Evolutionary conservation across 1,140 invertebrate species (phyloP).

Genomic region (Megalopta genalis): DNA sequence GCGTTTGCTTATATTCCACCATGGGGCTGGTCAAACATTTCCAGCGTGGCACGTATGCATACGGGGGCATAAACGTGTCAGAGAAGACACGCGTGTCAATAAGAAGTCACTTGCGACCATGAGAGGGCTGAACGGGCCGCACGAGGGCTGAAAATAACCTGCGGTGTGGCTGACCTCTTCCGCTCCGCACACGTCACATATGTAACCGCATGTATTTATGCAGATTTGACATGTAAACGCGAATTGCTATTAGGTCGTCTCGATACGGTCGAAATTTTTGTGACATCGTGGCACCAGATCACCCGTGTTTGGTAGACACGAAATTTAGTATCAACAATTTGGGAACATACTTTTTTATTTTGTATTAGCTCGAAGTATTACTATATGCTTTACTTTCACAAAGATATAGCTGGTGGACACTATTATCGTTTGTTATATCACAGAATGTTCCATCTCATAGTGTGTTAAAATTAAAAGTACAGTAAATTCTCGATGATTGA

Average conservation of each 20-base stretch:
- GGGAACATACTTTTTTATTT: too few relatives aligned
- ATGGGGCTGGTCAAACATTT: conserved; percentile 19
- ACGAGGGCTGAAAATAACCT: conserved; percentile 55
- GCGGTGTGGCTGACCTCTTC: conserved; percentile 46
- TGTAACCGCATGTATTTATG: conserved; percentile 4
- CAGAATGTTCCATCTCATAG: too few relatives aligned
- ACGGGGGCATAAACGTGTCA: not conserved
- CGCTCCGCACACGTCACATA: conserved; percentile 14
- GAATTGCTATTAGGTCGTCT: not conserved
- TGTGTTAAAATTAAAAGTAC: too few relatives aligned
- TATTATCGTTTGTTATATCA: too few relatives aligned
- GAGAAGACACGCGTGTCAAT: conserved; percentile 29
- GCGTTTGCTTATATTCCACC: not conserved
- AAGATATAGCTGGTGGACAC: too few relatives aligned
- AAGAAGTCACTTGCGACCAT: conserved; percentile 32
- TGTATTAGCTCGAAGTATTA: too few relatives aligned
- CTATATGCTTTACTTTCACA: too few relatives aligned
- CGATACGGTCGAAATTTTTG: too few relatives aligned
- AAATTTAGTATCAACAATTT: too few relatives aligned
- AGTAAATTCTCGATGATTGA: too few relatives aligned
- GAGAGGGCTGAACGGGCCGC: conserved; percentile 17
- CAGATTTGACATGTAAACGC: not conserved
- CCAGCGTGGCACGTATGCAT: not conserved
- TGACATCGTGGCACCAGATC: too few relatives aligned
- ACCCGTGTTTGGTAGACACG: too few relatives aligned